phyloP scores from a whole-genome alignment of 2,113 vertebrate genomes.

The Amazona guildingii region DNA sequence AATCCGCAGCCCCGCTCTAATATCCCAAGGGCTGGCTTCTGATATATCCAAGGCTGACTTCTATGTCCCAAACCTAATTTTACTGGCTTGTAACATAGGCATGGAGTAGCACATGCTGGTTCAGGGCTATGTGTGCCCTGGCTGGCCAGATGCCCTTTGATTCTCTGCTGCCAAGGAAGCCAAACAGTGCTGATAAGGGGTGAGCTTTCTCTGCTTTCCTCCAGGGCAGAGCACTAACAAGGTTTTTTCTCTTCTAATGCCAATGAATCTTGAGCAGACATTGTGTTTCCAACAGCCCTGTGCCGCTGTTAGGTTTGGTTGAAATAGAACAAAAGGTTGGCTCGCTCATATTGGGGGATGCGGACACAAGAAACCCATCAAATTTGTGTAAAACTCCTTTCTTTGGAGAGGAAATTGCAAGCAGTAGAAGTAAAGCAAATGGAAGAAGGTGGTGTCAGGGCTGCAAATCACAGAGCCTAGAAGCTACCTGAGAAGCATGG shows the following conservation, averaged over 20 bases:
- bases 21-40: background rate
- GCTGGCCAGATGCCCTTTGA: background rate
- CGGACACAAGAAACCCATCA: background rate
- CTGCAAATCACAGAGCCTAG: background rate
- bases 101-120: background rate
- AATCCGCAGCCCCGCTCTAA: background rate
- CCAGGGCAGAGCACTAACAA: fast-evolving
- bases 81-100: background rate
- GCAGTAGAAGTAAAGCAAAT: background rate
- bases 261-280: background rate
- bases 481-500: background rate
- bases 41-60: background rate
- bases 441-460: background rate
- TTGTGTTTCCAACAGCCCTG: background rate
- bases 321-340: background rate
- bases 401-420: background rate
- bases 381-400: background rate
- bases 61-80: background rate
- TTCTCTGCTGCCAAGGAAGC: background rate
- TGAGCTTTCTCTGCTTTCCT: background rate
- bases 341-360: fast-evolving
- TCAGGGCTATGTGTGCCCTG: background rate
- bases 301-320: background rate
- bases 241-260: background rate
- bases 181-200: constrained; percentile 12